phyloP scores from a whole-genome alignment of 2,797 vertebrate genomes.

The Staurois parvus region DNA sequence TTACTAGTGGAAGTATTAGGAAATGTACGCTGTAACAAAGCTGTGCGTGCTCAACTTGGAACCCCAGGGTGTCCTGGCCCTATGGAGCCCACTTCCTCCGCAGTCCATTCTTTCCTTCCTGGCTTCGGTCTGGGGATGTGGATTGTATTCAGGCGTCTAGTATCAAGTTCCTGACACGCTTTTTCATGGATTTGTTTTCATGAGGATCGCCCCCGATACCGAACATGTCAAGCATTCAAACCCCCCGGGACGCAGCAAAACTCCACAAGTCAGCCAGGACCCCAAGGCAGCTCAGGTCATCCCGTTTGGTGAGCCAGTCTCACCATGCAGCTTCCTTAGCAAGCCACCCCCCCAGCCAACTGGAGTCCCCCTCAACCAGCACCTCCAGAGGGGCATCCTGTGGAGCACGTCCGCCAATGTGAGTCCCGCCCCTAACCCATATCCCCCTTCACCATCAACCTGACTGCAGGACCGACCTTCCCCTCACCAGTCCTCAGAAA shows the following conservation, averaged over 20 bases:
- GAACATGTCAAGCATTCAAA: conserved; percentile 82
- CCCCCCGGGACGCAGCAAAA: conserved; percentile 80
- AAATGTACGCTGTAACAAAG: too few relatives aligned
- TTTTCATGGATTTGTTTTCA: neutral
- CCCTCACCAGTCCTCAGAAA: conserved; percentile 74
- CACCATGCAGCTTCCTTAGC: conserved; percentile 76
- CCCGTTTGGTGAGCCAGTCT: conserved; percentile 77
- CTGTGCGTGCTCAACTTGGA: too few relatives aligned
- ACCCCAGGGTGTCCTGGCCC: too few relatives aligned
- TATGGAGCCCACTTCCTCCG: too few relatives aligned
- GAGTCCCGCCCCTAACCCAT: too few relatives aligned
- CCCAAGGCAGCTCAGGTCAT: conserved; percentile 77
- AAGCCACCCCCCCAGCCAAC: conserved; percentile 79
- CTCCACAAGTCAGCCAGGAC: conserved; percentile 85
- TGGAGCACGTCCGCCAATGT: conserved; percentile 83
- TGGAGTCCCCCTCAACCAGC: conserved; percentile 81
- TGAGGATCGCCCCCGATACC: conserved; percentile 83
- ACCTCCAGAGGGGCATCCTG: conserved; percentile 81
- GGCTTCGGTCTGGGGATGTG: too few relatives aligned
- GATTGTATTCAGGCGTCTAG: too few relatives aligned
- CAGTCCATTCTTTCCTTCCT: too few relatives aligned
- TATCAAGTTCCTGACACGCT: too few relatives aligned
- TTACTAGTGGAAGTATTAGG: too few relatives aligned
- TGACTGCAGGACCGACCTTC: conserved; percentile 85
- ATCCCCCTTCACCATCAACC: conserved; percentile 81